Evolutionary conservation across 1,140 invertebrate species (phyloP).

Genomic region (Dryas iulia): DNA sequence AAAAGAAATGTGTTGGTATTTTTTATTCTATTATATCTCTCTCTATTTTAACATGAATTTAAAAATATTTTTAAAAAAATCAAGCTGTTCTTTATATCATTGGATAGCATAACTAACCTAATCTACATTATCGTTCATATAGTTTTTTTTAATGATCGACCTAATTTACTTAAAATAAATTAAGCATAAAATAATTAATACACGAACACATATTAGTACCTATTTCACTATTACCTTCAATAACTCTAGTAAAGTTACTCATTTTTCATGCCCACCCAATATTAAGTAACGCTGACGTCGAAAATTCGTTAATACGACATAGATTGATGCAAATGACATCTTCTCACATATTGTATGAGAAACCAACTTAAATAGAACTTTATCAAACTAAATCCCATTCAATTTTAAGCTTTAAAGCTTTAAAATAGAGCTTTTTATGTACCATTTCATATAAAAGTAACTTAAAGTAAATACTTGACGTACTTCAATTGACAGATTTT

Average conservation of each 20-base stretch:
- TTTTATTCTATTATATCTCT: no score
- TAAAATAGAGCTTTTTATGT: conserved; percentile 2
- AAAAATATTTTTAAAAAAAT: no score
- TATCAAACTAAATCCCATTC: conserved; percentile 5
- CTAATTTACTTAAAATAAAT: no score
- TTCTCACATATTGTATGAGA: conserved; percentile 42
- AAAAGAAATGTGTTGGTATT: no score
- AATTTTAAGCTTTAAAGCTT: conserved; percentile 23
- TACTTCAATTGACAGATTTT: conserved; percentile 55
- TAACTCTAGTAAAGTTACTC: background rate
- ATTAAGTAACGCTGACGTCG: conserved; percentile 29
- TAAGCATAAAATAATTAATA: no score
- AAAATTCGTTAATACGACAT: conserved; percentile 66
- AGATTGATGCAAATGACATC: conserved; percentile 74
- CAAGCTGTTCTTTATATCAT: no score
- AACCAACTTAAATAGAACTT: conserved; percentile 22
- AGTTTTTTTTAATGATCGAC: no score
- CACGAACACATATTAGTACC: no score
- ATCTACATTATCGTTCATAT: no score
- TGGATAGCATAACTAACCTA: no score
- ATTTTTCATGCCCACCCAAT: conserved; percentile 19
- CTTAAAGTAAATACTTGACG: conserved; percentile 33
- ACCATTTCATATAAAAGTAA: background rate
- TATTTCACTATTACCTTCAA: background rate
- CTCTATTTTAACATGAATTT: no score